Conservation (phyloP, 2,113 vertebrate species). For the Saimiri boliviensis region DNA sequence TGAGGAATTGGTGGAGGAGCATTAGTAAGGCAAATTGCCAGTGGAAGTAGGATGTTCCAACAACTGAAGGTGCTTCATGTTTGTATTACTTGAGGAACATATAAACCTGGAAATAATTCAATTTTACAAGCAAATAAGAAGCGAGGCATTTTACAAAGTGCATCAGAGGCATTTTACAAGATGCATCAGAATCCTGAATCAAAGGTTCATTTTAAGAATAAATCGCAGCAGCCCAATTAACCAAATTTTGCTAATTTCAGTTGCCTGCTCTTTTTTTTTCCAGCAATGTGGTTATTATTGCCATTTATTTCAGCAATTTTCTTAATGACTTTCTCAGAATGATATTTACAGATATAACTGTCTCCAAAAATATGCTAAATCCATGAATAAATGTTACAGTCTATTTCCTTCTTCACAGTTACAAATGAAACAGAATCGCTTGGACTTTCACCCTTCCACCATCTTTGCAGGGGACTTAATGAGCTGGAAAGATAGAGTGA, state of each 20-base stretch:
- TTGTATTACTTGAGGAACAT: neutral
- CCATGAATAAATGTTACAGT: neutral
- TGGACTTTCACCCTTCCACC: neutral
- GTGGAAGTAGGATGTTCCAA: neutral
- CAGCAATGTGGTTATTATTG: neutral
- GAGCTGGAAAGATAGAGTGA: neutral
- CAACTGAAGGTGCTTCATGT: neutral
- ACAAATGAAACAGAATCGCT: neutral
- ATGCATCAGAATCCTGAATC: neutral
- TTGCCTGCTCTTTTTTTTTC: neutral
- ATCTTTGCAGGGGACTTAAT: neutral
- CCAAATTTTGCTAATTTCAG: slow-evolving; percentile 6
- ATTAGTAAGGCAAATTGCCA: neutral
- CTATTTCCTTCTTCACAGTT: neutral
- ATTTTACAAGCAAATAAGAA: neutral
- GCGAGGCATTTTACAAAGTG: neutral
- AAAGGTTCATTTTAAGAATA: slow-evolving; percentile 26
- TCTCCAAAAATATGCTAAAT: neutral
- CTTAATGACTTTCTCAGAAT: slow-evolving; percentile 35
- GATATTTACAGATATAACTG: neutral
- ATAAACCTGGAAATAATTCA: neutral
- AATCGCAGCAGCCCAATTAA: slow-evolving; percentile 1
- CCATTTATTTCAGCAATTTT: slow-evolving; percentile 37
- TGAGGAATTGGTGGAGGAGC: neutral
- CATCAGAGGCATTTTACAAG: neutral